Evolutionary conservation across 2,888 invertebrate species (phyloP), one percentile per base, ranked within the genome.

Genomic region (Drosophila merina): DNA sequence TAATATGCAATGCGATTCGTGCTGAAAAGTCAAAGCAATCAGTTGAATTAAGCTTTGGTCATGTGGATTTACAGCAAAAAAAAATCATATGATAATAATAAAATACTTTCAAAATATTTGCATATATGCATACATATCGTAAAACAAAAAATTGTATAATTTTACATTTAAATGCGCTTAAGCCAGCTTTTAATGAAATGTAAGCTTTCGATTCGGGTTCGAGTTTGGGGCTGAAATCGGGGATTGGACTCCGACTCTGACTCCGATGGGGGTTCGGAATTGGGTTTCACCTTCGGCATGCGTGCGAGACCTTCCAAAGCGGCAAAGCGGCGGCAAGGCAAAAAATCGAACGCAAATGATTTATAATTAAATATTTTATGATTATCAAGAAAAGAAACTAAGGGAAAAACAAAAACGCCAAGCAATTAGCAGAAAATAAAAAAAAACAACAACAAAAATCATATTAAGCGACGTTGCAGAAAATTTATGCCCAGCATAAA

Each of bases 311-410:
- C 83, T 87, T 84, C 80, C 71, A 44, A 57, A 20, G 20, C 20
- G 20, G 20, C 20, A 20, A 28, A 38, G 55, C 67, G 45, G 50
- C 48, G 58, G 49, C 59, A 49, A 51, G 63, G 40, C 66, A 42
- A 62, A 45, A 74, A 69, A 71, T 72, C 73, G 73, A 70, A 80
- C 50, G 74, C 68, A 79, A 82, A 78, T 88, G 81, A 80, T 86
- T 86, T 74, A 88, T 86, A 86, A 88, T 88, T 88, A 77, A 84
- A 86, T 80, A 88, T 79, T 86, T 86, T 76, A 83, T 76, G 86
- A 80, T 83, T 86, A 83, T 74, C 49, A 70, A 59, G 52, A 51
- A 44, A 47, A 50, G 25, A 44, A 67, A 56, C 47, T 47, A 45
- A 9, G 26, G 38, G 36, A 28, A 45, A 48, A 40, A 51, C 54